Conservation (phyloP, 1,140 invertebrate genomes). For the Lycorma delicatula region DNA sequence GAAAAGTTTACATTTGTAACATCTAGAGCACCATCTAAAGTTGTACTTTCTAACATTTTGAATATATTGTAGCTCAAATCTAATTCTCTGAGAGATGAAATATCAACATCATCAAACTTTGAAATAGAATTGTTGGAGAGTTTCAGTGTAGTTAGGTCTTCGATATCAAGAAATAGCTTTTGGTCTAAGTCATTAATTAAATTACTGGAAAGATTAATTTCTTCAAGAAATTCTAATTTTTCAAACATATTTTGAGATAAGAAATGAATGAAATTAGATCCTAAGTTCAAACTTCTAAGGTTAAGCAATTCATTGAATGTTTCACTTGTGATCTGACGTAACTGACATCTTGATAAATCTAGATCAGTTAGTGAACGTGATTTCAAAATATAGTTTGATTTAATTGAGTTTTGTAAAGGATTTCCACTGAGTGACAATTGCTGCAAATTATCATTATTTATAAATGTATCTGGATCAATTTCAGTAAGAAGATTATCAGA, state of each 20-base stretch:
- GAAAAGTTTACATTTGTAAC: constrained; percentile 52
- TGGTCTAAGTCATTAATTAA: constrained; percentile 45
- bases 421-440: constrained; percentile 57
- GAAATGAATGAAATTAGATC: constrained; percentile 50
- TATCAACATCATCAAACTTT: constrained; percentile 42
- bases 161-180: constrained; percentile 49
- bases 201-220: constrained; percentile 58
- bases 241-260: constrained; percentile 51
- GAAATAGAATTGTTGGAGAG: constrained; percentile 48
- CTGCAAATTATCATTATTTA: constrained; percentile 50
- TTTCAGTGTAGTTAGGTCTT: constrained; percentile 49
- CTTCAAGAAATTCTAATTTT: constrained; percentile 47
- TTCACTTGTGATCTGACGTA: constrained; percentile 46
- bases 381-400: constrained; percentile 44
- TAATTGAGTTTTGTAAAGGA: constrained; percentile 40
- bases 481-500: constrained; percentile 51
- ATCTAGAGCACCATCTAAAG: constrained; percentile 50
- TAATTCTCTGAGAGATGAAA: constrained; percentile 46
- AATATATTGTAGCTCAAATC: constrained; percentile 55
- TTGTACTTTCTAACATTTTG: constrained; percentile 48
- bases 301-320: constrained; percentile 51
- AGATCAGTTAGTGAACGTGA: constrained; percentile 55
- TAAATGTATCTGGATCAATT: constrained; percentile 55
- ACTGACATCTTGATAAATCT: constrained; percentile 53
- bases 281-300: constrained; percentile 53